These are phyloP conservation scores for Prostheceraeus crozeri DNA, from an alignment of 2,888 invertebrate species.

Conservation along the genomic window DNA sequence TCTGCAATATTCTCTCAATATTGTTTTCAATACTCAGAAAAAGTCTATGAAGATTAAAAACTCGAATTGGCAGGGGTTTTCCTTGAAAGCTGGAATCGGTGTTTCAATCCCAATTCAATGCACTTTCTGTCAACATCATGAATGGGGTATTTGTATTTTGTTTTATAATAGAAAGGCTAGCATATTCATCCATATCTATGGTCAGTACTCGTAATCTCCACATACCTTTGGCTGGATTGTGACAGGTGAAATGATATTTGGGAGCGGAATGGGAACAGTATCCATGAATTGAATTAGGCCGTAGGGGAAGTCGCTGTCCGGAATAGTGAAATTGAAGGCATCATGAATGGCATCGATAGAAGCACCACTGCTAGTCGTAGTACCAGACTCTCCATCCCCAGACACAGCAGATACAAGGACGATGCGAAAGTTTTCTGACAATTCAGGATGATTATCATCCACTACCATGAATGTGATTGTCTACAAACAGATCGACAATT, in stretches of 20 bases:
- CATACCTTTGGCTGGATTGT: constrained; percentile 42
- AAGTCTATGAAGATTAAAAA: too few species aligned
- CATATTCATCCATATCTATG: too few species aligned
- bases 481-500: too few species aligned
- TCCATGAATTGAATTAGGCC: constrained; percentile 51
- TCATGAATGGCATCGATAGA: constrained; percentile 45
- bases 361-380: constrained; percentile 51
- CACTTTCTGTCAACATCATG: too few species aligned
- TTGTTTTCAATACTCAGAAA: too few species aligned
- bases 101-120: too few species aligned
- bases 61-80: too few species aligned
- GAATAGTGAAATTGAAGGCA: constrained; percentile 44
- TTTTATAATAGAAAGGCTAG: too few species aligned
- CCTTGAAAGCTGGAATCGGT: too few species aligned
- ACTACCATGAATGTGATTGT: constrained; percentile 44
- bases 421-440: constrained; percentile 47
- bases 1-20: too few species aligned
- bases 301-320: constrained; percentile 49
- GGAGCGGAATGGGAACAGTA: neutral
- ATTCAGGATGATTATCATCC: constrained; percentile 49
- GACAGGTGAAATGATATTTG: neutral
- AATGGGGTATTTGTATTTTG: too few species aligned
- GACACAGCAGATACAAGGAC: constrained; percentile 44
- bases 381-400: constrained; percentile 46
- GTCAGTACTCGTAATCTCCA: too few species aligned